Percentiles rank a stretch among this genome's conserved stretches.
phyloP scores from a whole-genome alignment of 2,888 invertebrate genomes.

The Anagyrus pseudococci region DNA sequence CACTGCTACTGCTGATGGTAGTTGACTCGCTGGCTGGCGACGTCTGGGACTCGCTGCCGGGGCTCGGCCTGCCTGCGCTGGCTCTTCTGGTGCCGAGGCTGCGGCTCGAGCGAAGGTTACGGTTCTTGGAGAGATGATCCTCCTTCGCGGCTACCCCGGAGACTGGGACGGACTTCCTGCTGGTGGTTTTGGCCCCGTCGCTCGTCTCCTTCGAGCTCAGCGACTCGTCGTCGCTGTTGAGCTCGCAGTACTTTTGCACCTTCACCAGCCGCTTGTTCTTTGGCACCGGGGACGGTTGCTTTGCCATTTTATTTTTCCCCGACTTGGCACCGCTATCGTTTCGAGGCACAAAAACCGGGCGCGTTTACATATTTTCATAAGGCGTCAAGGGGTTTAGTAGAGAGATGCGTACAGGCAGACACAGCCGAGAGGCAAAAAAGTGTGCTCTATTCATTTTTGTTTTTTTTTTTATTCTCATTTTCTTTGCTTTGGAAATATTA shows the following conservation, averaged over 20 bases:
- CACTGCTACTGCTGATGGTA: too few relatives aligned
- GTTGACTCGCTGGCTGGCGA: too few relatives aligned
- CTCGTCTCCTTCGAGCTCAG: slow-evolving; percentile 49
- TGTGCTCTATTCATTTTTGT: slow-evolving; percentile 7
- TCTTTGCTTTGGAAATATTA: slow-evolving; percentile 6
- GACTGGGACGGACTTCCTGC: too few relatives aligned
- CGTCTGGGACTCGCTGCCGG: too few relatives aligned
- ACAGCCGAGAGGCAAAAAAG: not conserved
- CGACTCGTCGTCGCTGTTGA: slow-evolving; percentile 54
- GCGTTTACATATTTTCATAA: not conserved
- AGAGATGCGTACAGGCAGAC: too few relatives aligned
- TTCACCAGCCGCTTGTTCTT: slow-evolving; percentile 50
- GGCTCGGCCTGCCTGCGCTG: not conserved
- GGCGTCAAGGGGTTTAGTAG: too few relatives aligned
- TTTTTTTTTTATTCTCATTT: slow-evolving; percentile 22
- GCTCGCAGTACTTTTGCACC: slow-evolving; percentile 53
- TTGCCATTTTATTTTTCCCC: slow-evolving; percentile 17
- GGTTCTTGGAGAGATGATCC: slow-evolving; percentile 29
- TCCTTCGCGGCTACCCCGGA: too few relatives aligned
- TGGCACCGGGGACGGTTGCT: slow-evolving; percentile 2
- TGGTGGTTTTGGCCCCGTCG: slow-evolving; percentile 47
- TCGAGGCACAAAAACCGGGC: not conserved
- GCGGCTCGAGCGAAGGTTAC: slow-evolving; percentile 48
- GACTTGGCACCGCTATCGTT: slow-evolving; percentile 6
- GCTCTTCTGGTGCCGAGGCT: slow-evolving; percentile 12